Evolutionary conservation across 2,113 vertebrate species (phyloP), one percentile per base, ranked within the genome.

Genomic region (Cebus imitator): DNA sequence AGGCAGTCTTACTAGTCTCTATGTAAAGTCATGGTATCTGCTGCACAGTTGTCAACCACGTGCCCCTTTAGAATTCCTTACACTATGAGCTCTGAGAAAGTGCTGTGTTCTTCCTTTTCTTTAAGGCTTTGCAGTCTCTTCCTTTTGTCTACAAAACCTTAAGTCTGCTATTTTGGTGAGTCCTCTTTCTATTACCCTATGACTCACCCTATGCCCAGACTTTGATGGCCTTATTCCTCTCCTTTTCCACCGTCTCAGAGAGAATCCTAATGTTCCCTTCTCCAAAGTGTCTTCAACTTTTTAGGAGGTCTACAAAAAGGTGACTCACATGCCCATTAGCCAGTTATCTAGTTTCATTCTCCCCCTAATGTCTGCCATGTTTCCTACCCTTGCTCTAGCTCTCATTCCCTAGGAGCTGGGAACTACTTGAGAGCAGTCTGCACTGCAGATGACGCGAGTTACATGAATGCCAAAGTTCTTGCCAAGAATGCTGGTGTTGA

Each of bases 1-100:
- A 66, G 57, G 43, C 30, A 40, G 4, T 20, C 50, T 48, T 18
- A 27, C 17, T 13, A 3, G 43, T 61, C 43, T 58, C 52, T 27
- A 3, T 1, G 8, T 25, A 52, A 76, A 75, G 10, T 17, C 57
- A 40, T 70, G 57, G 58, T 58, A 5, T 72, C 35, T 25, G 20
- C 8, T 32, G 21, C 3, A 35, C 4, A 23, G 61, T 4, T 2
- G 17, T 80, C 50, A 40, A 37, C 48, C 23, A 18, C 0, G 0
- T 8, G 21, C 2, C 45, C 27, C 5, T 25, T 20, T 12, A 64
- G 11, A 70, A 64, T 7, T 55, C 32, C 12, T 75, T 66, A 58
- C 6, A 25, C 16, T 21, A 5, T 1, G 5, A 58, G 40, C 3
- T 72, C 72, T 73, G 43, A 16, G 30, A 30, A 93, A 21, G 23